A percentile compares a stretch with the other conserved stretches of the same genome.
Conservation (phyloP, 1,140 invertebrate genomes). For the Cyclina sinensis region DNA sequence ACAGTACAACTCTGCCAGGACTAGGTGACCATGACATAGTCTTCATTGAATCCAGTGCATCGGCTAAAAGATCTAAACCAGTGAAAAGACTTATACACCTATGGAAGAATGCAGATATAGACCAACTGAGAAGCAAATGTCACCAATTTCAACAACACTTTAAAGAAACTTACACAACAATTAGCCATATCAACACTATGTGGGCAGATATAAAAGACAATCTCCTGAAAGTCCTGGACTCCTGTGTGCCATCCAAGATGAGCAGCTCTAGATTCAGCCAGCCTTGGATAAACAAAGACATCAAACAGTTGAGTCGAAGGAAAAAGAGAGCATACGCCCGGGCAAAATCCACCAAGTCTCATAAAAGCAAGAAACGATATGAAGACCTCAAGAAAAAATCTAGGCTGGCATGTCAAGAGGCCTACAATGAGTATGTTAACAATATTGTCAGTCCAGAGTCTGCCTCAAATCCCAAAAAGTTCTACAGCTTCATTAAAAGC, state of each 20-base stretch:
- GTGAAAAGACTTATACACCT: conserved; percentile 7
- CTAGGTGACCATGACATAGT: conserved; percentile 42
- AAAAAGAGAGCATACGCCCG: neutral
- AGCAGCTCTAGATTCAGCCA: neutral
- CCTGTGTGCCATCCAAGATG: conserved; percentile 42
- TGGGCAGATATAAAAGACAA: conserved; percentile 17
- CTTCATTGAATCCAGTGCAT: conserved; percentile 36
- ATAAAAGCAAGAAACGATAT: conserved; percentile 33
- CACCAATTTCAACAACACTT: neutral
- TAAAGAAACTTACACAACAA: neutral
- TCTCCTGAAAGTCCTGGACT: neutral
- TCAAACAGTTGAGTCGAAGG: neutral
- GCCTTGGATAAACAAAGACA: conserved; percentile 31
- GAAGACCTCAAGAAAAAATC: neutral
- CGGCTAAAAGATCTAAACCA: conserved; percentile 32
- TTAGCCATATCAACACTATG: conserved; percentile 33
- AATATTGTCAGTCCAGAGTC: conserved; percentile 39
- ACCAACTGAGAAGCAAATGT: neutral
- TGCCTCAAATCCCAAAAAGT: conserved; percentile 11
- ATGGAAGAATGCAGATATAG: conserved; percentile 46
- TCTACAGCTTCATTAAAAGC: conserved; percentile 41
- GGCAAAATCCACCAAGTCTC: neutral
- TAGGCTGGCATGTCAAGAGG: neutral
- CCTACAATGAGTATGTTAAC: conserved; percentile 38
- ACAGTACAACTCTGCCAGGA: conserved; percentile 13